These are phyloP conservation scores for Pectinophora gossypiella DNA, from an alignment of 1,140 invertebrate species.

Conservation along the genomic window DNA sequence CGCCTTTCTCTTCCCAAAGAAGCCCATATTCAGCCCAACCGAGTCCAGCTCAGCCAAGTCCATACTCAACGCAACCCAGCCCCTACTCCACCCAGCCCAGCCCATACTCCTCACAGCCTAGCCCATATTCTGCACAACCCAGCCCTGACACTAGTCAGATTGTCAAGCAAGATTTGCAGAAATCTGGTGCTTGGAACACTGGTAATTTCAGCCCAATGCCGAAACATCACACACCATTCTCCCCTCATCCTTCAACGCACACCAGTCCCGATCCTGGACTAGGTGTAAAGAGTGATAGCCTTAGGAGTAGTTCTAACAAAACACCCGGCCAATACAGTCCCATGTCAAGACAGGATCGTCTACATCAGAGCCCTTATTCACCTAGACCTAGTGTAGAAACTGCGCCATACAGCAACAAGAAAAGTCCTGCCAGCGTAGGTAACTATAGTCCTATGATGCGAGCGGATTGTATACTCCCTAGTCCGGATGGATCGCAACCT, in stretches of 20 bases:
- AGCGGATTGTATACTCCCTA: slow-evolving; percentile 51
- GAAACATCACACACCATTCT: slow-evolving; percentile 61
- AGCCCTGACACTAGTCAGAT: slow-evolving; percentile 70
- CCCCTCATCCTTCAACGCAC: slow-evolving; percentile 57
- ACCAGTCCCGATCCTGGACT: slow-evolving; percentile 52
- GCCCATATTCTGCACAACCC: slow-evolving; percentile 67
- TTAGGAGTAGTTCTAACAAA: slow-evolving; percentile 46
- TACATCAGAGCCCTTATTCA: slow-evolving; percentile 58
- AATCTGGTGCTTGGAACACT: slow-evolving; percentile 56
- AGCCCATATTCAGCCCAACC: slow-evolving; percentile 70
- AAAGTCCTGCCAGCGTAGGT: slow-evolving; percentile 52
- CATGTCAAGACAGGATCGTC: slow-evolving; percentile 53
- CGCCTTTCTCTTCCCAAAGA: slow-evolving; percentile 59
- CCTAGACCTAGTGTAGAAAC: slow-evolving; percentile 53
- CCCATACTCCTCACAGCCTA: slow-evolving; percentile 68
- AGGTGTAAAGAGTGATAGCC: slow-evolving; percentile 42
- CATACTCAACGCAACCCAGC: slow-evolving; percentile 64
- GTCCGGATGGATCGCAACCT: slow-evolving; percentile 47
- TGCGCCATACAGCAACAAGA: slow-evolving; percentile 43
- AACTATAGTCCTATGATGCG: slow-evolving; percentile 66
- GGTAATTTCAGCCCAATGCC: slow-evolving; percentile 67
- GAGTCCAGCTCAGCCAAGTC: slow-evolving; percentile 68
- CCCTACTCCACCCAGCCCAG: slow-evolving; percentile 70
- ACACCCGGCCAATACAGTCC: slow-evolving; percentile 60
- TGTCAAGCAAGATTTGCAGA: slow-evolving; percentile 53